These are phyloP conservation scores for Metaphire vulgaris DNA, from an alignment of 1,140 invertebrate species.

Conservation along the genomic window DNA sequence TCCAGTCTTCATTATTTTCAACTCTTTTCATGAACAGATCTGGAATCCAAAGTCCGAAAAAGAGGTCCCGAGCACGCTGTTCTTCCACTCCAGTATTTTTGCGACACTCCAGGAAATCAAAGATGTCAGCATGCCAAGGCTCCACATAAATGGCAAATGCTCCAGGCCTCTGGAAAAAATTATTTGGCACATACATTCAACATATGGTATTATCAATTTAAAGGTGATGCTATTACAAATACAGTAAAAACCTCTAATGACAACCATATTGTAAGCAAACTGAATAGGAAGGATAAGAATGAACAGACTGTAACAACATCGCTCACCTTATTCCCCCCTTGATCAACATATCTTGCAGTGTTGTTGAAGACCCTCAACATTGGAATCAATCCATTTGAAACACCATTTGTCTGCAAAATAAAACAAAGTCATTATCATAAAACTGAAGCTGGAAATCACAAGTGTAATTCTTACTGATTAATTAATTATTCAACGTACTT, in stretches of 20 bases:
- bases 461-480: too few relatives aligned
- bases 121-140: slow-evolving; percentile 96
- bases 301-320: too few relatives aligned
- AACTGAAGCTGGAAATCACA: too few relatives aligned
- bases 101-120: slow-evolving; percentile 83
- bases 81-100: slow-evolving; percentile 91
- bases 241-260: too few relatives aligned
- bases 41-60: slow-evolving; percentile 96
- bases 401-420: slow-evolving; percentile 69
- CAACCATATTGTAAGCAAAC: too few relatives aligned
- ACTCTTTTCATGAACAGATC: slow-evolving; percentile 98
- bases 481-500: too few relatives aligned
- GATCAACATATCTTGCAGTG: slow-evolving; percentile 92
- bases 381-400: slow-evolving; percentile 93
- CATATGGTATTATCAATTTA: too few relatives aligned
- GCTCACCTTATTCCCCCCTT: slow-evolving; percentile 85
- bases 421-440: too few relatives aligned
- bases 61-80: slow-evolving; percentile 85
- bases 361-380: slow-evolving; percentile 96
- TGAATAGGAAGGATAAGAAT: too few relatives aligned
- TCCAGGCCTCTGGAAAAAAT: slow-evolving; percentile 69
- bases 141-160: slow-evolving; percentile 98
- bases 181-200: too few relatives aligned
- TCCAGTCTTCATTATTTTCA: slow-evolving; percentile 79
- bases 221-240: too few relatives aligned